These are phyloP conservation scores for Craterocephalus amniculus DNA, from an alignment of 2,797 vertebrate genomes.

Conservation along the genomic window DNA sequence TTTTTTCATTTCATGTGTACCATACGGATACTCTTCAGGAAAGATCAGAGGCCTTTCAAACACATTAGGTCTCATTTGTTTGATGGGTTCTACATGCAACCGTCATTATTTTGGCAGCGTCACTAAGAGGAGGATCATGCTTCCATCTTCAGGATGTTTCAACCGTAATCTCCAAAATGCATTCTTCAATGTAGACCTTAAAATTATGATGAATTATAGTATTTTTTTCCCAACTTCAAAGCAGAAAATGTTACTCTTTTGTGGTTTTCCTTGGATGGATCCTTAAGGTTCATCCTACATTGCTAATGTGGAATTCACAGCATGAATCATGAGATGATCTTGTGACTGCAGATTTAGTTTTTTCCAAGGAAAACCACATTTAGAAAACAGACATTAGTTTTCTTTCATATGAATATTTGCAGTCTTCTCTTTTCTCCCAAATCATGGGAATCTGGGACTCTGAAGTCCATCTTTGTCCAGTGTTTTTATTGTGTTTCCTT, in stretches of 20 bases:
- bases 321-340: constrained; percentile 12
- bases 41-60: not conserved
- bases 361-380: constrained; percentile 3
- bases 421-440: not conserved
- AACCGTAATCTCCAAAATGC: constrained; percentile 13
- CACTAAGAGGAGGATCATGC: too few relatives aligned
- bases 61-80: not conserved
- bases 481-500: not conserved
- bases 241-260: constrained; percentile 17
- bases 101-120: not conserved
- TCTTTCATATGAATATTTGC: not conserved
- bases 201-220: constrained; percentile 11
- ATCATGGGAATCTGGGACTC: constrained; percentile 1
- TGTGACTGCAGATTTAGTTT: not conserved
- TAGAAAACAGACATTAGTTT: not conserved
- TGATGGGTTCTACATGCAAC: not conserved
- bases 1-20: not conserved
- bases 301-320: not conserved
- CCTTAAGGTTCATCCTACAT: not conserved
- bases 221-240: constrained; percentile 14
- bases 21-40: not conserved
- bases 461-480: not conserved
- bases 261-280: too few relatives aligned
- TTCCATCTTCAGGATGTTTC: not conserved
- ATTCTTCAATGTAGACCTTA: constrained; percentile 26